Conservation (phyloP, 30 jellyfish, hydroid and myxozoan genomes). For the Aurelia aurita region DNA sequence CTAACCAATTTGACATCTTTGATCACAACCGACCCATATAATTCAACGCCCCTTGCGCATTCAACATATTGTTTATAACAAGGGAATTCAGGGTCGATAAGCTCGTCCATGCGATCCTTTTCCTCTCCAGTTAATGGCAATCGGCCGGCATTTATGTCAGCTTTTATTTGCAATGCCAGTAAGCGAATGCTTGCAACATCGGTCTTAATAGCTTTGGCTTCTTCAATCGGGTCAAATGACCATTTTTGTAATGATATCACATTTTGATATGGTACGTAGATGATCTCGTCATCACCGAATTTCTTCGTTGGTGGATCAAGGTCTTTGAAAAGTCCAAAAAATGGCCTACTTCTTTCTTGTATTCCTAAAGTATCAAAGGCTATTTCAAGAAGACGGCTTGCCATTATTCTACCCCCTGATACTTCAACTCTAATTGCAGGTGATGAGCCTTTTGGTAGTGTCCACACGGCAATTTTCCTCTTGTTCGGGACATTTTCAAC, state of each 20-base stretch:
- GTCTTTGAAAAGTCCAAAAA: conserved; percentile 82
- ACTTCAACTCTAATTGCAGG: conserved; percentile 96
- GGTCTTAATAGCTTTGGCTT: conserved; percentile 71
- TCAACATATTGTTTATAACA: conserved; percentile 90
- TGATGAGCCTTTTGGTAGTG: conserved; percentile 88
- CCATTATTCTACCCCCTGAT: conserved; percentile 53
- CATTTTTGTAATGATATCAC: conserved; percentile 79
- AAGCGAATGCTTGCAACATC: conserved; percentile 77
- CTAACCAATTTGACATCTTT: conserved; percentile 58
- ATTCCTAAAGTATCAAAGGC: conserved; percentile 79
- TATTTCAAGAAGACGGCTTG: conserved; percentile 61
- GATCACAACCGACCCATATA: conserved; percentile 55
- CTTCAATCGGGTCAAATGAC: conserved; percentile 84
- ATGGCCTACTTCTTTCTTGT: conserved; percentile 54
- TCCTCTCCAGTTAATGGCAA: conserved; percentile 53
- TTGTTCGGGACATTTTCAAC: conserved; percentile 13
- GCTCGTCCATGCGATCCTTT: conserved; percentile 30
- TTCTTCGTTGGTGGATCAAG: conserved; percentile 74
- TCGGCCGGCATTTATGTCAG: conserved; percentile 68
- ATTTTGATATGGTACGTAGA: conserved; percentile 65
- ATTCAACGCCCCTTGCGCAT: conserved; percentile 67
- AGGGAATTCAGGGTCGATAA: conserved; percentile 75
- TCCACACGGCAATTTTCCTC: conserved; percentile 71
- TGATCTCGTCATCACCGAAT: conserved; percentile 72
- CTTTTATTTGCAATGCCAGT: conserved; percentile 68